Evolutionary conservation across 2,888 invertebrate species (phyloP), one percentile per base, ranked within the genome.

Genomic region (Stramonita haemastoma): DNA sequence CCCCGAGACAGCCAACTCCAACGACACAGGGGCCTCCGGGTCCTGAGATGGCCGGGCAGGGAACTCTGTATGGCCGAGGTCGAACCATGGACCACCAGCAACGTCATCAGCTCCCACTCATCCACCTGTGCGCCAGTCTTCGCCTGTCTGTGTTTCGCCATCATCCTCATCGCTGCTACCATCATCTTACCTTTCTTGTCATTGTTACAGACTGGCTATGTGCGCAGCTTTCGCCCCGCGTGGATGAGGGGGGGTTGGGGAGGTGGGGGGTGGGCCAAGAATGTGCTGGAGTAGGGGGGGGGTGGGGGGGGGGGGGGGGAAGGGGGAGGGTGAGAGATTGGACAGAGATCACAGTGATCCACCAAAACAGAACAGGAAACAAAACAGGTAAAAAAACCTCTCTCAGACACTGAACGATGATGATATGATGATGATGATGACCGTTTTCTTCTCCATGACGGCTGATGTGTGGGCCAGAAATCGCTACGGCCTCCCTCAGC

Each of bases 11-110:
- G 85, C 90, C 66, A 91, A 90, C 86, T 87, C 90, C 70, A 91
- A 90, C 79, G 91, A 91, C 83, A 88, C 89, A 57, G 90, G 90
- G 86, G 90, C 91, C 56, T 89, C 91, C 6, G 90, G 90, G 32
- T 90, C 91, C 70, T 91, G 90, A 91, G 46, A 32, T 66, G 88
- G 29, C 29, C 4, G 2, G 6, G 66, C 66, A 6, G 11, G 17
- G 2, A n/a, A 32, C n/a, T 15, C 29, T 22, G 73, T 32, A 46
- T 46, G 4, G 34, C 66, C 17, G 32, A 81, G 81, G 34, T 81
- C 22, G 32, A 46, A n/a, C 84, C 26, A 32, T 26, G 73, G 66
- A 70, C 87, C 87, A 87, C 34, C 1, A 13, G 22, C 32, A 19
- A 56, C 32, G 15, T 0, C 60, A 57, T 36, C 60, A 70, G 84